These are phyloP conservation scores for Cossypha niveicapilla DNA, from an alignment of 2,797 vertebrate species.

Conservation along the genomic window DNA sequence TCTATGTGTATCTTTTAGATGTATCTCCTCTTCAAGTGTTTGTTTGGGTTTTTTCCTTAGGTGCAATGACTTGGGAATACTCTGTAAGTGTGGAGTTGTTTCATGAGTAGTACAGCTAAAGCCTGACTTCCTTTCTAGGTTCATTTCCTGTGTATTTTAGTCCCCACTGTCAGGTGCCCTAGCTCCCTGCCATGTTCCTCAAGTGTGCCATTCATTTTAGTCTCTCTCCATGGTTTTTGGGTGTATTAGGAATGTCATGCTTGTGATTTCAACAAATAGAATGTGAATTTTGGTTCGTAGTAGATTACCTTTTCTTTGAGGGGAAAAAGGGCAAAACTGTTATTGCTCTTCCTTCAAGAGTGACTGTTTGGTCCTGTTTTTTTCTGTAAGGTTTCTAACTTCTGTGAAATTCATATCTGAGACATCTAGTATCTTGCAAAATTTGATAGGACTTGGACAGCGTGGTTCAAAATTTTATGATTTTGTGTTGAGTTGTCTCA, in stretches of 20 bases:
- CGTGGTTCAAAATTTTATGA: background rate
- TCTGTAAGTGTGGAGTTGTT: background rate
- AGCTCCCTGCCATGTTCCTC: background rate
- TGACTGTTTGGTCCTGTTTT: background rate
- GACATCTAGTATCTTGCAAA: background rate
- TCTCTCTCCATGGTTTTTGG: background rate
- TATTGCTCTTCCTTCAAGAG: background rate
- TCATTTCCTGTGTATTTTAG: background rate
- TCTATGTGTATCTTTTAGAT: background rate
- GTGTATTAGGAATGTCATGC: accelerated
- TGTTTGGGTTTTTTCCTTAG: background rate
- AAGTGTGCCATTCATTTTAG: background rate
- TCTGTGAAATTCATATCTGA: background rate
- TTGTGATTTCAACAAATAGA: background rate
- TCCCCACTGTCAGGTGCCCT: background rate
- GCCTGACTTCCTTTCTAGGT: background rate
- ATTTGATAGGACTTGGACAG: background rate
- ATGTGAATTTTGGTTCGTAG: background rate
- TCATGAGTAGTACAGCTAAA: background rate
- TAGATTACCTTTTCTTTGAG: background rate
- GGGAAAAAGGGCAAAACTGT: background rate
- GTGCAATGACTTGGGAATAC: background rate
- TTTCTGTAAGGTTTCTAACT: background rate
- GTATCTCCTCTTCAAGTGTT: background rate
- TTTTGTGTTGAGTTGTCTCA: background rate